Evolutionary conservation across 2,113 vertebrate genomes (phyloP), one percentile per base, ranked within the genome.

Genomic region (Ceyx melanurus): DNA sequence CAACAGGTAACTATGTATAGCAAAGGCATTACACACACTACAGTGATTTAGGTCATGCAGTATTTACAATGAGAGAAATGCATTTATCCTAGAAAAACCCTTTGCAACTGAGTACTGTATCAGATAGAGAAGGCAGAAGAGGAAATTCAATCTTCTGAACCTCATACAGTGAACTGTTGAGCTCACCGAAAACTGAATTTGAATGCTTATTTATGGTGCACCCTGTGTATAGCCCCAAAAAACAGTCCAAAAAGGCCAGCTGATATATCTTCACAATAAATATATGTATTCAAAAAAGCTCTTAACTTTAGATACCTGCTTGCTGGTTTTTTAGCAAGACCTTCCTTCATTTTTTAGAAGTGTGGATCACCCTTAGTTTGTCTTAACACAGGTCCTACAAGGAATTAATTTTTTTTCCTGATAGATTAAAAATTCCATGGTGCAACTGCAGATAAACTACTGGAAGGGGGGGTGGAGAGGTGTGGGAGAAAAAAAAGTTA

Each of bases 81-180:
- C 28, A 66, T 87, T 93, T 92, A 60, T 87, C 53, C 57, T 48
- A 46, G 35, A 80, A 89, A 95, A 95, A 31, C 5, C 12, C n/a
- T 77, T 64, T 82, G 35, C 64, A 67, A 4, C 40, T 21, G 73
- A 60, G 13, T n/a, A 31, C 43, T 31, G 20, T 6, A 2, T 82
- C 65, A 65, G 54, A 43, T 26, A 72, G 58, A 79, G 7, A 12
- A 57, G 58, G 26, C 13, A 78, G 50, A 51, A n/a, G 17, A 67
- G 0, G 6, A 71, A 92, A 94, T 82, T 93, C 35, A 31, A 0
- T 72, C n/a, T 10, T 87, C 66, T 93, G 37, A 75, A 82, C 8
- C 16, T 72, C n/a, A 26, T 46, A 31, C 20, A 8, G 22, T 33
- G 2, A 83, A 73, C 33, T 35, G 4, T 6, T 70, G 29, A 62